Percentiles rank a stretch among this genome's conserved stretches.
phyloP scores from a whole-genome alignment of 1,140 invertebrate genomes.

The Aphaenogaster ashmeadi region DNA sequence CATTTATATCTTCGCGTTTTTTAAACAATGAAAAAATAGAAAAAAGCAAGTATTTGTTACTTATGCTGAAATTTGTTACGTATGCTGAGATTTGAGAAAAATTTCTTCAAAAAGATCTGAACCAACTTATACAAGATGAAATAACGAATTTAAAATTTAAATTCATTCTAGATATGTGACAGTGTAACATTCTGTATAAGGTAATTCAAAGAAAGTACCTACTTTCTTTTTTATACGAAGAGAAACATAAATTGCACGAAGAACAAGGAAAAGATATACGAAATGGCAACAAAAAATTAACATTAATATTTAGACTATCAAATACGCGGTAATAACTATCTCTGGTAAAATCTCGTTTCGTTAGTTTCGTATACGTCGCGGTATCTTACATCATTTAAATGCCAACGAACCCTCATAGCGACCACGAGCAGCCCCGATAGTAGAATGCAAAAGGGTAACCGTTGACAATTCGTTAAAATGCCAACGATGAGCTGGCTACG shows the following conservation, averaged over 20 bases:
- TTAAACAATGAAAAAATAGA: neutral
- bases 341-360: slow-evolving; percentile 72
- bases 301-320: slow-evolving; percentile 69
- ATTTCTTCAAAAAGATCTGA: neutral
- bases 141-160: neutral
- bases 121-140: neutral
- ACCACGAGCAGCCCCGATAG: slow-evolving; percentile 39
- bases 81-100: neutral
- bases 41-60: neutral
- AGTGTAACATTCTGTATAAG: neutral
- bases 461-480: slow-evolving; percentile 70
- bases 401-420: slow-evolving; percentile 72
- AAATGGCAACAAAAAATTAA: slow-evolving; percentile 56
- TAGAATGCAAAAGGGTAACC: slow-evolving; percentile 67
- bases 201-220: neutral
- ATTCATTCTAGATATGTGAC: neutral
- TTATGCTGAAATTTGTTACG: too few species aligned
- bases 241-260: neutral
- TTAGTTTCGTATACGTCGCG: slow-evolving; percentile 75
- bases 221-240: neutral
- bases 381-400: slow-evolving; percentile 82
- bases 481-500: slow-evolving; percentile 18
- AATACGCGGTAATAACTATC: slow-evolving; percentile 72
- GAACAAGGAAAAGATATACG: neutral
- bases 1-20: neutral